Evolutionary conservation across 2,113 vertebrate genomes (phyloP).

Genomic region (Hystrix cristata): DNA sequence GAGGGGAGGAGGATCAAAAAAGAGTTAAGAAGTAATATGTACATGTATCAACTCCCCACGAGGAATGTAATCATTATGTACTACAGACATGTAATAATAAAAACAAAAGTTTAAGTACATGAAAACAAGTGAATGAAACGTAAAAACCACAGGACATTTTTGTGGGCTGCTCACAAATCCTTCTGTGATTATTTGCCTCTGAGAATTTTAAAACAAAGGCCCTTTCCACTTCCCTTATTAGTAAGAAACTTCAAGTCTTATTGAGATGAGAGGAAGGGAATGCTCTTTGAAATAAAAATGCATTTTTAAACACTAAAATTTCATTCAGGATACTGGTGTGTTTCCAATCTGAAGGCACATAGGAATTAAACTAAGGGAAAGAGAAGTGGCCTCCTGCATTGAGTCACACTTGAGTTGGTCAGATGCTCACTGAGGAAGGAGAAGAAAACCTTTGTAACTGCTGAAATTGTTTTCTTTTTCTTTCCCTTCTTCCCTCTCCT

Average conservation of each 20-base stretch:
- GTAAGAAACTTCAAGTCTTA: background rate
- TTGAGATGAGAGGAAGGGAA: background rate
- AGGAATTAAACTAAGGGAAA: background rate
- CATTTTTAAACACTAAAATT: background rate
- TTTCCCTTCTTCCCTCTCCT: too few relatives aligned
- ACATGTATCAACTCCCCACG: background rate
- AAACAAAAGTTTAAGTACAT: background rate
- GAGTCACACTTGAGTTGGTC: background rate
- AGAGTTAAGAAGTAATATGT: background rate
- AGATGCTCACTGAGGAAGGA: background rate
- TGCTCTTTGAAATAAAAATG: background rate
- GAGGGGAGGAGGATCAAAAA: background rate
- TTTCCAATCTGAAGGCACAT: background rate
- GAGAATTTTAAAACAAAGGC: background rate
- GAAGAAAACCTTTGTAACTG: background rate
- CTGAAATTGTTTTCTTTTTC: background rate
- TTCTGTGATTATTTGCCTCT: background rate
- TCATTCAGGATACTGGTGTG: background rate
- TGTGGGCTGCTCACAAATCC: background rate
- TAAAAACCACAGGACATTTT: background rate
- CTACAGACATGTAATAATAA: background rate
- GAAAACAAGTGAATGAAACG: background rate
- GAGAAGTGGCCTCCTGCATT: background rate
- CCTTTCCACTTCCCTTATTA: accelerated
- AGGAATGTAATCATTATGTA: background rate